A percentile compares a stretch with the other conserved stretches of the same genome.
phyloP scores from a whole-genome alignment of 2,797 vertebrate species.

The Galago senegalensis region DNA sequence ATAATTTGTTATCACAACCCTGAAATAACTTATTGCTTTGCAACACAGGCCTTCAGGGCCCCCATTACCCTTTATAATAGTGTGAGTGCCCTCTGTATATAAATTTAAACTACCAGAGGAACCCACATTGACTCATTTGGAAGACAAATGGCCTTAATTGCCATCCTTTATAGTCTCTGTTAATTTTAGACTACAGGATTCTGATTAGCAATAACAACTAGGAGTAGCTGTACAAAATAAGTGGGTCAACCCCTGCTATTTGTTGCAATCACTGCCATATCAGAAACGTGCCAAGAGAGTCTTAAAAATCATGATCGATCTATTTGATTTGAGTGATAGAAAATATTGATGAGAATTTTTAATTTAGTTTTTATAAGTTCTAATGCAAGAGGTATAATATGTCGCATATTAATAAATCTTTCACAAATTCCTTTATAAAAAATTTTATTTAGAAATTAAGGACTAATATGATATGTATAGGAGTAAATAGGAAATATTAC shows the following conservation, averaged over 20 bases:
- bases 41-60: constrained; percentile 78
- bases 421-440: not conserved
- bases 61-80: constrained; percentile 84
- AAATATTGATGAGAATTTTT: not conserved
- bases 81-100: constrained; percentile 82
- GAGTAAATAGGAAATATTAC: not conserved
- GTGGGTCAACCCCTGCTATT: constrained; percentile 37
- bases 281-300: not conserved
- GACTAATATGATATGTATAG: not conserved
- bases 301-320: not conserved
- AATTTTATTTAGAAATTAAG: constrained; percentile 10
- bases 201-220: constrained; percentile 80
- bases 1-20: constrained; percentile 79
- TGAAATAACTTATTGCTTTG: constrained; percentile 84
- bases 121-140: constrained; percentile 85
- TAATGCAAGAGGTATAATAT: not conserved
- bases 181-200: constrained; percentile 86
- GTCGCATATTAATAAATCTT: not conserved
- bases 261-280: not conserved
- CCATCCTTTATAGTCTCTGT: constrained; percentile 81
- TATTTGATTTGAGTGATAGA: not conserved
- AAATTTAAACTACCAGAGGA: constrained; percentile 87
- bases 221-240: constrained; percentile 58
- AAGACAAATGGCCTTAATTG: constrained; percentile 89
- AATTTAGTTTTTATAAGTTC: not conserved